Percentiles rank a stretch among this genome's conserved stretches.
Evolutionary conservation across 2,888 invertebrate species (phyloP).

Genomic region (Plagodis dolabraria): DNA sequence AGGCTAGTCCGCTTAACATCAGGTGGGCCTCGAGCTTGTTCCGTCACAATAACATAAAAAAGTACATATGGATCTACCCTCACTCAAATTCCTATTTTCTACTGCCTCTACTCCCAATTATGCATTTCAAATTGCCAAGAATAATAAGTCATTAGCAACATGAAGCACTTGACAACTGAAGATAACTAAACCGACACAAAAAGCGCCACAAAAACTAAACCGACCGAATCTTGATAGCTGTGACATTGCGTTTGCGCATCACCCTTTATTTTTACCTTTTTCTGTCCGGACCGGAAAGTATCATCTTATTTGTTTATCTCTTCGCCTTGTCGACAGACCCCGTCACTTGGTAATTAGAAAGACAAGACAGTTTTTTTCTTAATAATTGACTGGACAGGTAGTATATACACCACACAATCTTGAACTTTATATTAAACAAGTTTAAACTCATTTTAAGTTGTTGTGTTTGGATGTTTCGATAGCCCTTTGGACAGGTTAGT

Average conservation of each 20-base stretch:
- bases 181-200: no score
- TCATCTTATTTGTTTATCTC: conserved; percentile 81
- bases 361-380: conserved; percentile 73
- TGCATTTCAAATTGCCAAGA: not conserved
- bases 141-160: conserved; percentile 10
- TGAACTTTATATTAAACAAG: not conserved
- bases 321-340: conserved; percentile 68
- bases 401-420: conserved; percentile 16
- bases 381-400: conserved; percentile 70
- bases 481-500: conserved; percentile 48
- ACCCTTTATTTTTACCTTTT: conserved; percentile 24
- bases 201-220: conserved; percentile 15
- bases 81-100: no score
- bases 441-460: conserved; percentile 30
- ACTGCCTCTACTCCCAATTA: no score
- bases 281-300: conserved; percentile 62
- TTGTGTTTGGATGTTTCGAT: conserved; percentile 31
- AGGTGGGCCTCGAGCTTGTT: no score
- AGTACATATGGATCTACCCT: no score
- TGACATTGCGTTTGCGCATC: conserved; percentile 34
- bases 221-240: conserved; percentile 24
- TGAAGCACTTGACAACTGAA: conserved; percentile 6
- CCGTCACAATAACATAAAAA: no score
- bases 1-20: no score
- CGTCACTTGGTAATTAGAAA: conserved; percentile 77